Evolutionary conservation across 1,140 invertebrate genomes (phyloP), one percentile per base, ranked within the genome.

Genomic region (Lucilia cuprina): DNA sequence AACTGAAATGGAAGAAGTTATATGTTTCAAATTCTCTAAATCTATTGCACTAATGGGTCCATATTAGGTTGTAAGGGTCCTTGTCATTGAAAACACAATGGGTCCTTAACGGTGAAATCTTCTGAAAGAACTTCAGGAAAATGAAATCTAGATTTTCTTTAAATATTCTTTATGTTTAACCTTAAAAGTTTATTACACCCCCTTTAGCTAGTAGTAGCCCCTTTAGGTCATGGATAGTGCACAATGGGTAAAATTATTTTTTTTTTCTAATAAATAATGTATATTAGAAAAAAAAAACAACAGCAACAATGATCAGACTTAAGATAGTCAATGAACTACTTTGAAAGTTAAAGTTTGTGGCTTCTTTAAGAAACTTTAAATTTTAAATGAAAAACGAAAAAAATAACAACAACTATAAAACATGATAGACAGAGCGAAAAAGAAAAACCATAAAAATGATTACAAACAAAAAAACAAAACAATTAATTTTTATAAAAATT

Each of bases 311-410:
- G 25, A 30, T 17, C 7, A 55, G 7, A 41, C 34, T 49, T 8
- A 78, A 78, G 75, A 41, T 78, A 78, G 75, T 78, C 75, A 78
- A 78, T 78, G 75, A 78, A 78, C 80, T 82, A 49, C 47, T 82
- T 82, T 82, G 3, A 77, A 77, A 77, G 25, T 74, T 34, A 74
- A 77, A 60, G 47, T 82, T 82, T 60, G 80, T 50, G 35, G 80
- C 47, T 82, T 50, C 80, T 50, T 60, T 55, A 17, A 19, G 35
- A 50, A 34, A 50, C 2, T 21, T 13, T 50, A 50, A 60, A 30
- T 30, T 30, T 30, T 30, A 30, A 60, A 82, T 50, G 8, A 50
- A 50, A 49, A 82, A 50, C 4, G 30, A 82, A 19, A 41, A 55
- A 55, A 55, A 13, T 14, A 55, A 55, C 12, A 14, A 12, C 9